Evolutionary conservation across 2,888 invertebrate species (phyloP).

Genomic region (Linnaemya tessellans): DNA sequence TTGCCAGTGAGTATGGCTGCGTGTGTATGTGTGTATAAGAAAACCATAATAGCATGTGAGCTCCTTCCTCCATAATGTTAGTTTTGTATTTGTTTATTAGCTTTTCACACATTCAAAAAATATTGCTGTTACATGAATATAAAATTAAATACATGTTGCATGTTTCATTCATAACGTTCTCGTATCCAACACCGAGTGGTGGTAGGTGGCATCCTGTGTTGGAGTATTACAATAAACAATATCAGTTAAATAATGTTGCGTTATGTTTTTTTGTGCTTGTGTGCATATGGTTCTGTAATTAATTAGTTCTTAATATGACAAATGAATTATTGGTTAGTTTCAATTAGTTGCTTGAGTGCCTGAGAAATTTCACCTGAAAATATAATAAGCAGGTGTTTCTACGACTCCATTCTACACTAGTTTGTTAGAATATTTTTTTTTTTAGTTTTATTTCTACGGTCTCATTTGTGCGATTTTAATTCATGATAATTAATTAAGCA

Average conservation of each 20-base stretch:
- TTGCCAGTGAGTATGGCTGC: neutral
- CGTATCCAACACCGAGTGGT: slow-evolving; percentile 6
- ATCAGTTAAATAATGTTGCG: slow-evolving; percentile 53
- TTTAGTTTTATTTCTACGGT: slow-evolving; percentile 29
- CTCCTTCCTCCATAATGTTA: slow-evolving; percentile 13
- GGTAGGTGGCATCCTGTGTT: neutral
- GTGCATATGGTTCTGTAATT: slow-evolving; percentile 54
- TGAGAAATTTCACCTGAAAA: slow-evolving; percentile 53
- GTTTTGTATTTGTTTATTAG: slow-evolving; percentile 25
- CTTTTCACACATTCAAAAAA: slow-evolving; percentile 18
- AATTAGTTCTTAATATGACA: slow-evolving; percentile 71
- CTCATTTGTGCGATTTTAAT: slow-evolving; percentile 27
- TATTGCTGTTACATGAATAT: neutral
- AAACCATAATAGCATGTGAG: slow-evolving; percentile 8
- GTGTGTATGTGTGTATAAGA: neutral
- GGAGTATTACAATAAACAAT: slow-evolving; percentile 43
- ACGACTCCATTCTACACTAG: slow-evolving; percentile 4
- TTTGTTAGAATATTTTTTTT: slow-evolving; percentile 13
- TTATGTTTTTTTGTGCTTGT: slow-evolving; percentile 24
- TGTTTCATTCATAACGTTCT: neutral
- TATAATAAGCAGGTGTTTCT: slow-evolving; percentile 61
- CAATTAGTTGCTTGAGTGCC: slow-evolving; percentile 70
- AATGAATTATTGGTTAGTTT: slow-evolving; percentile 69
- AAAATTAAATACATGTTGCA: slow-evolving; percentile 40
- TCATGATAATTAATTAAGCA: slow-evolving; percentile 58